Base-by-base conservation (phyloP, 1,140 invertebrate species). In the Acromyrmex echinatior region DNA sequence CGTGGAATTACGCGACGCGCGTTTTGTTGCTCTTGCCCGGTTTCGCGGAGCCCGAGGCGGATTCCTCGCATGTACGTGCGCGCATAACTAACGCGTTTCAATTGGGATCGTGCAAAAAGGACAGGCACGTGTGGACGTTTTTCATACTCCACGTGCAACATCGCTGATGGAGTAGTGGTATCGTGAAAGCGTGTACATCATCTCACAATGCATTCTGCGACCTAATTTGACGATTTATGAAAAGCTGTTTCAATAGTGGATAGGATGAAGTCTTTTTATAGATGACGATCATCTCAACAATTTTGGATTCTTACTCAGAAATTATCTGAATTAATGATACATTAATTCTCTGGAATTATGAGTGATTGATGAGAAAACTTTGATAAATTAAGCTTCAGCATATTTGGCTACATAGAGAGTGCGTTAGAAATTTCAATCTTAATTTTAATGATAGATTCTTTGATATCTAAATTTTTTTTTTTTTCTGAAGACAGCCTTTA, bases 1-100 rank as follows among this genome's bases (percentile, higher is more conserved):
- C n/a, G 88, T 73, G 90, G 77, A 87, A 91, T 91, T 89, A 87
- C 87, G 77, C 76, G 90, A 85, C 80, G 73, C 80, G 39, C 70
- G 58, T 89, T 90, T 90, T 91, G 87, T 86, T 90, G 85, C 87
- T 82, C 58, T 35, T 63, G 73, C 65, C 31, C 70, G 66, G 35
- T 10, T 49, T n/a, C 7, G 68, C 39, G 6, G 65, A 84, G 66
- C 60, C 51, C 21, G 66, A 73, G 74, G 86, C 25, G 60, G 84
- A 63, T 62, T 68, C 49, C 63, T 51, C 9, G 39, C 60, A 25
- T 25, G 28, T 45, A 53, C 58, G 74, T 39, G 77, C 49, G 63
- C 35, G 25, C 39, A 77, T 84, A 87, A 87, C 88, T 51, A 82
- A 74, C 62, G 58, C 77, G 65, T 87, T 86, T 66, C 74, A 74